These are phyloP conservation scores for Tretioscincus oriximinensis DNA, from an alignment of 2,113 vertebrate genomes.

Conservation along the genomic window DNA sequence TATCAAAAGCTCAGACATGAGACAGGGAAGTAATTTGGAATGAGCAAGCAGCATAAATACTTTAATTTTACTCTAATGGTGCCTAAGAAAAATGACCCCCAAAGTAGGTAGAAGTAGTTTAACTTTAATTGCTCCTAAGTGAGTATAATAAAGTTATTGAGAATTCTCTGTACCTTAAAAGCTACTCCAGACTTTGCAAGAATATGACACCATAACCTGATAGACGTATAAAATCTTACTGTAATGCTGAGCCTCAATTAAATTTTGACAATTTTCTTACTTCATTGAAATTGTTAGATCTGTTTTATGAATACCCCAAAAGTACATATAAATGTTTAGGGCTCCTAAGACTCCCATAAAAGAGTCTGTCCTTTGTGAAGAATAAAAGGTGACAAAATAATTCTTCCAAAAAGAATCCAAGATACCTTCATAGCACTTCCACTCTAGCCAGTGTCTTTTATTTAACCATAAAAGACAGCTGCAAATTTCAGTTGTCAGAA, in stretches of 20 bases:
- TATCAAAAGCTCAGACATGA: slow-evolving; percentile 76
- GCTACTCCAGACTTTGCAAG: slow-evolving; percentile 47
- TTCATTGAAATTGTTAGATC: slow-evolving; percentile 5
- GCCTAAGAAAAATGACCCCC: slow-evolving; percentile 61
- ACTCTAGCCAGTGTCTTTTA: background rate
- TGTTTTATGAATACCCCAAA: background rate
- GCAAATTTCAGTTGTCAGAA: slow-evolving; percentile 3
- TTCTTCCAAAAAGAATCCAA: background rate
- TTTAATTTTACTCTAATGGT: slow-evolving; percentile 71
- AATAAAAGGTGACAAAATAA: background rate
- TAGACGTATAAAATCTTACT: slow-evolving; percentile 42
- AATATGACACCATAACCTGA: slow-evolving; percentile 37
- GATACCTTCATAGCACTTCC: background rate
- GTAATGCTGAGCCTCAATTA: background rate
- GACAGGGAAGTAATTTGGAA: slow-evolving; percentile 74
- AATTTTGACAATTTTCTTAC: background rate
- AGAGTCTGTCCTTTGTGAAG: background rate
- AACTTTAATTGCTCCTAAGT: slow-evolving; percentile 66
- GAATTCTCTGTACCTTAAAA: slow-evolving; percentile 62
- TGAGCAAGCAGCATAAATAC: slow-evolving; percentile 75
- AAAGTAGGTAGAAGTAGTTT: slow-evolving; percentile 69
- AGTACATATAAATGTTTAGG: slow-evolving; percentile 1
- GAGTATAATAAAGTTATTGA: slow-evolving; percentile 69
- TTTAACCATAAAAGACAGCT: slow-evolving; percentile 12
- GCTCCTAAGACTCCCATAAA: background rate